Base-by-base conservation (phyloP, 1,140 invertebrate genomes). In the Heliothis virescens region DNA sequence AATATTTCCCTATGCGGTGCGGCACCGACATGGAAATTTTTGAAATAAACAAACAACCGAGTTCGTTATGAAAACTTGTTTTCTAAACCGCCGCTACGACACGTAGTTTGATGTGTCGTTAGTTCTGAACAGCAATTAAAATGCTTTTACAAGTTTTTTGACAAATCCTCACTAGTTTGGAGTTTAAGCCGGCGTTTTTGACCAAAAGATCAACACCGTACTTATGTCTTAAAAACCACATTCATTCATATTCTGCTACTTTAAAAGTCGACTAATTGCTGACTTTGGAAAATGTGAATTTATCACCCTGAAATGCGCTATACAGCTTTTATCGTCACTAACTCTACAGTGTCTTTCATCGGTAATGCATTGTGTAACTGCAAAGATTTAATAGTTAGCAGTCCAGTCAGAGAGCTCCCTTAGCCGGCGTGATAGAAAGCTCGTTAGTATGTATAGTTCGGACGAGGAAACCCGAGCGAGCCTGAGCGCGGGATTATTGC, bases 371-470 rank as follows among this genome's bases (percentile, higher is more conserved):
- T 53, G 41, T 57, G 29, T 71, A 71, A 53, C 53, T 29, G 48
- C 69, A 57, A 72, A 62, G 34, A 60, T 26, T 75, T 47, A 60
- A 59, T 57, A 62, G 72, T 75, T 75, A 62, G 13, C 57, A 75
- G 57, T 75, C 72, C 60, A 75, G 72, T 75, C 72, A 75, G 72
- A 60, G 34, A 34, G 21, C 55, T n/a, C 52, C n/a, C 52, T 59
- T 48, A 41, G 16, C 57, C 41, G 72, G 3, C 21, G 41, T 26
- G 72, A 75, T 75, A 21, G 72, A 53, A 29, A 60, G 12, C 72
- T 75, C 72, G 57, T 75, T 75, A 75, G 72, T 75, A 75, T 75
- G 72, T 57, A 75, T 75, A n/a, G 72, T 52, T 57, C 26, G 72
- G 57, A 62, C 57, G 16, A 59, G 72, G 57, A 75, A 75, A 75